A percentile compares a stretch with the other conserved stretches of the same genome.
Evolutionary conservation across 2,113 vertebrate species (phyloP).

Genomic region (Indicator indicator): DNA sequence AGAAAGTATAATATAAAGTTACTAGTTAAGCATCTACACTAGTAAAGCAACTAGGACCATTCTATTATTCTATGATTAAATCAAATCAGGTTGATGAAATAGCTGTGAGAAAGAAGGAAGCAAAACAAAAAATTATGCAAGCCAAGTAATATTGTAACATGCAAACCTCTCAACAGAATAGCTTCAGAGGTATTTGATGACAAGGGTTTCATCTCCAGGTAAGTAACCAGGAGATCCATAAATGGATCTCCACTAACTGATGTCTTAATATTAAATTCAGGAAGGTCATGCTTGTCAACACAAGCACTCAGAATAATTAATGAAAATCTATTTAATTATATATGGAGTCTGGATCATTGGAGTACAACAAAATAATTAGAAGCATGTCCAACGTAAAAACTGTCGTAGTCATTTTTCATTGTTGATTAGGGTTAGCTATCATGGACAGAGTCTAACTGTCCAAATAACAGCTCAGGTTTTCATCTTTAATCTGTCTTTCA

Average conservation of each 20-base stretch:
- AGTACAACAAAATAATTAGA: conserved; percentile 35
- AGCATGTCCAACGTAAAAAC: neutral
- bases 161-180: neutral
- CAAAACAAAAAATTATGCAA: neutral
- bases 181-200: neutral
- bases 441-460: neutral
- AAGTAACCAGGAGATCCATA: neutral
- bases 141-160: neutral
- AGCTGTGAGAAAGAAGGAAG: neutral
- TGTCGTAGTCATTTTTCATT: neutral
- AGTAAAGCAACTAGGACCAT: too few relatives aligned
- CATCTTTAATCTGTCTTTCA: neutral
- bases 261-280: conserved; percentile 42
- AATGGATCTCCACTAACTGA: neutral
- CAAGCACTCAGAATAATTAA: conserved; percentile 25
- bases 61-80: neutral
- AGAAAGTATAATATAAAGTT: neutral
- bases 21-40: neutral
- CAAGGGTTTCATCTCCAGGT: neutral
- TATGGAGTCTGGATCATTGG: neutral
- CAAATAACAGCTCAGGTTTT: neutral
- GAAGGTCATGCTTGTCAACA: conserved; percentile 33
- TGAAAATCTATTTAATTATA: conserved; percentile 35
- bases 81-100: rapidly evolving
- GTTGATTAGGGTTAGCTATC: neutral